A percentile compares a stretch with the other conserved stretches of the same genome.
Conservation (phyloP, 2,113 vertebrate genomes). For the Panthera leo region DNA sequence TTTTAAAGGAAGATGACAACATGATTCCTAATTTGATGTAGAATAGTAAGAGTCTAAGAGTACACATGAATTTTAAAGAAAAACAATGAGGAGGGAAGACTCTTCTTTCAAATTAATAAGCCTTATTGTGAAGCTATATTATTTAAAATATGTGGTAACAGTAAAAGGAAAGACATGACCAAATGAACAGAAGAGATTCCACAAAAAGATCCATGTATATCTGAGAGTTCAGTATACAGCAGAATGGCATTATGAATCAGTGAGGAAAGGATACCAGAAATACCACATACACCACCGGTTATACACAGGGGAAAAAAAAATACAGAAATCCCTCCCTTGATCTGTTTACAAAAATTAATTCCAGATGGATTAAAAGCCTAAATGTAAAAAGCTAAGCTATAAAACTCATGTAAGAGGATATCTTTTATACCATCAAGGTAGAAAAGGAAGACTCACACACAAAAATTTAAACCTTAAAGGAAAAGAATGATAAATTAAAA, state of each 20-base stretch:
- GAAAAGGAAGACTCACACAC: background rate
- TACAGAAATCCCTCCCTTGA: slow-evolving; percentile 11
- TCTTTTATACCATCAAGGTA: slow-evolving; percentile 5
- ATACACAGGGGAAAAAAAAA: background rate
- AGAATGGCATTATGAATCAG: background rate
- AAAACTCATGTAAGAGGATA: slow-evolving; percentile 30
- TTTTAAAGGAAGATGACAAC: background rate
- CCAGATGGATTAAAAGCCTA: slow-evolving; percentile 35
- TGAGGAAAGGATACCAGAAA: slow-evolving; percentile 25
- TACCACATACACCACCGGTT: background rate
- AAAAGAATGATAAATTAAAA: slow-evolving; percentile 23
- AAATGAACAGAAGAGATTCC: background rate
- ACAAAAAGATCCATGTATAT: background rate
- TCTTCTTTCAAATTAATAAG: background rate
- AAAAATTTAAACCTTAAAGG: background rate
- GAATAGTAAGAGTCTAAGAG: background rate
- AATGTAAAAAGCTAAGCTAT: slow-evolving; percentile 23
- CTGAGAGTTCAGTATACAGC: background rate
- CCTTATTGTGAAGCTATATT: background rate
- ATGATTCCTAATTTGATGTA: background rate
- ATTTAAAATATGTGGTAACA: background rate
- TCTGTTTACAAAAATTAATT: slow-evolving; percentile 55
- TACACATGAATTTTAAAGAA: background rate
- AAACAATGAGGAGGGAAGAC: background rate
- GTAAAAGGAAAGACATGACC: background rate